A percentile compares a stretch with the other conserved stretches of the same genome.
phyloP scores from a whole-genome alignment of 2,797 vertebrate species.

The Melanotaenia trifasciata region DNA sequence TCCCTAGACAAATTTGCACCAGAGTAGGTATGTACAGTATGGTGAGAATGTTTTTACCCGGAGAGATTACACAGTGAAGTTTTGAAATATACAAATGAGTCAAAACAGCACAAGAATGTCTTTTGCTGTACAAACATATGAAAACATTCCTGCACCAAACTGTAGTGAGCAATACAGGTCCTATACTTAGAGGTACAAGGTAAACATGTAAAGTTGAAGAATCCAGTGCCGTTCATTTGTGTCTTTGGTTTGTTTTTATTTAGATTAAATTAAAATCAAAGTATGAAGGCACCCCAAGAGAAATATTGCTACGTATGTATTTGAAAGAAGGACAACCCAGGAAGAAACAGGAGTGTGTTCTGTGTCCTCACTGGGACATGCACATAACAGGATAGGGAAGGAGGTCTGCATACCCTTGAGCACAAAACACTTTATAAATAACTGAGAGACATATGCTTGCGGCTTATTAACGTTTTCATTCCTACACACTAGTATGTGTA shows the following conservation, averaged over 20 bases:
- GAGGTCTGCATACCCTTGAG: constrained; percentile 73
- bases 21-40: neutral
- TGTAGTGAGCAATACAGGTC: neutral
- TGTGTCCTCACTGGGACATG: constrained; percentile 47
- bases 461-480: constrained; percentile 78
- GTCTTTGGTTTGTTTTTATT: neutral
- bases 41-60: too few species aligned
- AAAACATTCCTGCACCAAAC: neutral
- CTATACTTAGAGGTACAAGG: neutral
- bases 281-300: neutral
- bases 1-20: neutral
- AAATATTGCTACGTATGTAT: neutral
- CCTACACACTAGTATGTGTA: constrained; percentile 42
- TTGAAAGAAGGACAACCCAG: constrained; percentile 37
- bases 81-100: neutral
- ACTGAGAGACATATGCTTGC: constrained; percentile 74
- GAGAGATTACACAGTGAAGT: neutral
- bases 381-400: constrained; percentile 68
- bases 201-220: neutral
- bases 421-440: constrained; percentile 85
- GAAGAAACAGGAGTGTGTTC: constrained; percentile 55
- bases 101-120: neutral
- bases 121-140: neutral
- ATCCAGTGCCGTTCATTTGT: neutral
- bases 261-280: neutral